Base-by-base conservation (phyloP, 2,113 vertebrate genomes). In the Pelobates fuscus region DNA sequence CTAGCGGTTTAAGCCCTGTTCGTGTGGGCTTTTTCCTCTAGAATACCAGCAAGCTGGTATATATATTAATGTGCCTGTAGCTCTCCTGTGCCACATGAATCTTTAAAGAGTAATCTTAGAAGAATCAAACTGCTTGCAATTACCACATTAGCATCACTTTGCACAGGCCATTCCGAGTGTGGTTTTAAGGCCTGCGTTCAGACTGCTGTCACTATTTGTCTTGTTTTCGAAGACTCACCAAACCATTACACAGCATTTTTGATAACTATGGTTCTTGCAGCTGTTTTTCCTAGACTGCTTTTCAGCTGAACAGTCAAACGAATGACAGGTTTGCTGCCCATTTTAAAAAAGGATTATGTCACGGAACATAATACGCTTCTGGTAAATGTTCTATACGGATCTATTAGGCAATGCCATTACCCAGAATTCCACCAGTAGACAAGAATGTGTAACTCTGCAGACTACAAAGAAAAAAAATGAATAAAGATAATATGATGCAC, bases 101-200 rank as follows among this genome's bases (percentile, higher is more conserved):
- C 89, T 89, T 88, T 87, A 81, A 74, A 82, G 78, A 77, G 71
- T 82, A 85, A 80, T 77, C 80, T 32, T 64, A 30, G 21, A 57
- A 26, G 29, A 79, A 77, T 78, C 77, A 84, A 74, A 69, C 79
- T 55, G 60, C 80, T 27, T 73, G 77, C 81, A 80, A 79, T 78
- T 79, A 60, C 67, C 78, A 77, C 69, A 81, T 82, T 81, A 85
- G 83, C 79, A 81, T 78, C 77, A 77, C 80, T 77, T 71, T 73
- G 77, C 64, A 41, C 32, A 59, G 4, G 21, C 20, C 30, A 20
- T 77, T 68, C 64, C 41, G 23, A 68, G 60, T 54, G 18, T 59
- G 65, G 23, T 27, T 58, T 69, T 67, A 66, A 44, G 26, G 60
- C 8, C 46, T 63, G 49, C 27, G 4, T 30, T 58, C 25, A 46